Evolutionary conservation across 1,140 invertebrate genomes (phyloP).

Genomic region (Harpegnathos saltator): DNA sequence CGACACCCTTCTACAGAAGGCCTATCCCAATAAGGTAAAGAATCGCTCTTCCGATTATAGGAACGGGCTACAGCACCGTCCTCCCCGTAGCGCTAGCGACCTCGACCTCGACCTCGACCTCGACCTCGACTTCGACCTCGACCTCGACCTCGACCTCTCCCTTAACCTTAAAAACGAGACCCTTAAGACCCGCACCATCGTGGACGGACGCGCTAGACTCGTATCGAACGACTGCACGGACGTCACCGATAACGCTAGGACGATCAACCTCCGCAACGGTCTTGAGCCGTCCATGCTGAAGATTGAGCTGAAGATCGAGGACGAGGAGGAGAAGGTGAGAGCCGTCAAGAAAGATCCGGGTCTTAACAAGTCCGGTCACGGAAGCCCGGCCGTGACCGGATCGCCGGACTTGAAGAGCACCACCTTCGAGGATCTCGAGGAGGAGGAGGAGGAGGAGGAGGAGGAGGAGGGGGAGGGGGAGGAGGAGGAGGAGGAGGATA

Average conservation of each 20-base stretch:
- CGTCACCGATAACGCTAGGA: constrained; percentile 29
- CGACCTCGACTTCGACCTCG: constrained; percentile 82
- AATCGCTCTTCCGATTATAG: constrained; percentile 74
- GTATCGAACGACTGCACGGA: constrained; percentile 69
- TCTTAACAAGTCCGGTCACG: constrained; percentile 16
- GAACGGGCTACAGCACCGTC: constrained; percentile 76
- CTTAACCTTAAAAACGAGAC: constrained; percentile 80
- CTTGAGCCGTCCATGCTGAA: constrained; percentile 84
- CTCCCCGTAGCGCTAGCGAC: constrained; percentile 83
- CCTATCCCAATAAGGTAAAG: constrained; percentile 95
- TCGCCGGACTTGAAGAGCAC: constrained; percentile 69
- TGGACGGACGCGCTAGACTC: constrained; percentile 67
- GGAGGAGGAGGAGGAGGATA: constrained; percentile 64
- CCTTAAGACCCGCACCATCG: constrained; percentile 61
- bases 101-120: constrained; percentile 82
- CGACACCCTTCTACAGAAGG: constrained; percentile 96
- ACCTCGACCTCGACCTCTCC: constrained; percentile 82
- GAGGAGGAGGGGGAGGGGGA: no score
- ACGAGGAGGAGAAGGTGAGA: constrained; percentile 55
- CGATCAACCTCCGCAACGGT: constrained; percentile 74
- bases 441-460: no score
- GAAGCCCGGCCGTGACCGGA: background rate
- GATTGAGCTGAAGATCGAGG: constrained; percentile 84
- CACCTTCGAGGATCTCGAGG: constrained; percentile 66
- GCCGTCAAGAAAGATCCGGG: constrained; percentile 8